A percentile compares a stretch with the other conserved stretches of the same genome.
Evolutionary conservation across 2,113 vertebrate species (phyloP).

Genomic region (Nesogale talazaci): DNA sequence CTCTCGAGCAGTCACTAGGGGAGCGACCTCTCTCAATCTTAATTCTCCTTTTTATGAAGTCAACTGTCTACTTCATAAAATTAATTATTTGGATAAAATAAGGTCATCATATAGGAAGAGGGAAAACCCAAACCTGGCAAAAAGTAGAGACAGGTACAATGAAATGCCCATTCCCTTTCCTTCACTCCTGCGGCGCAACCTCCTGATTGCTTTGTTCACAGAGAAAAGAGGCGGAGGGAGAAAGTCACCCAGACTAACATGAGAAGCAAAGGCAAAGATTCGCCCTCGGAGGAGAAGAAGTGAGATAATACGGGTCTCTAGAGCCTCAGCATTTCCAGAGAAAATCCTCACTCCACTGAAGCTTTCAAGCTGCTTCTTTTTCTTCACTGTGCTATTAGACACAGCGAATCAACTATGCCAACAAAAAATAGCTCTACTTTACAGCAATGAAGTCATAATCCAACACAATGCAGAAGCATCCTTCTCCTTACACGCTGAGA

Average conservation of each 20-base stretch:
- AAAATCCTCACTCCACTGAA: not conserved
- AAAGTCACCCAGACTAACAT: not conserved
- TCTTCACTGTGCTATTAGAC: not conserved
- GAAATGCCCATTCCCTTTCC: not conserved
- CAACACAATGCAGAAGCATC: not conserved
- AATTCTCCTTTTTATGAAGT: conserved; percentile 12
- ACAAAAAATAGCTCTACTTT: not conserved
- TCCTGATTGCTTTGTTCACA: not conserved
- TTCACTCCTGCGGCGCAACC: not conserved
- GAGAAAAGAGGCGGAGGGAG: not conserved
- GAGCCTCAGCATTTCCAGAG: not conserved
- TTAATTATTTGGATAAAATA: not conserved
- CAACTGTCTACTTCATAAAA: not conserved
- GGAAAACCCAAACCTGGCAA: not conserved
- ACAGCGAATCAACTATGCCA: not conserved
- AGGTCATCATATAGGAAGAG: no score
- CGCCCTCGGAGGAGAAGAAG: not conserved
- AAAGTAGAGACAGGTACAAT: not conserved
- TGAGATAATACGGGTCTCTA: not conserved
- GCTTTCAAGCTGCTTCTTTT: not conserved
- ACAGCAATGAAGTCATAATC: not conserved
- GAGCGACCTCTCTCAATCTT: not conserved
- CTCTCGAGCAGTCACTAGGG: not conserved
- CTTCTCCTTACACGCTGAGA: not conserved
- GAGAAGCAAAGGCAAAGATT: not conserved